Conservation (phyloP, 2,797 vertebrate genomes). For the Pelobates cultripes region DNA sequence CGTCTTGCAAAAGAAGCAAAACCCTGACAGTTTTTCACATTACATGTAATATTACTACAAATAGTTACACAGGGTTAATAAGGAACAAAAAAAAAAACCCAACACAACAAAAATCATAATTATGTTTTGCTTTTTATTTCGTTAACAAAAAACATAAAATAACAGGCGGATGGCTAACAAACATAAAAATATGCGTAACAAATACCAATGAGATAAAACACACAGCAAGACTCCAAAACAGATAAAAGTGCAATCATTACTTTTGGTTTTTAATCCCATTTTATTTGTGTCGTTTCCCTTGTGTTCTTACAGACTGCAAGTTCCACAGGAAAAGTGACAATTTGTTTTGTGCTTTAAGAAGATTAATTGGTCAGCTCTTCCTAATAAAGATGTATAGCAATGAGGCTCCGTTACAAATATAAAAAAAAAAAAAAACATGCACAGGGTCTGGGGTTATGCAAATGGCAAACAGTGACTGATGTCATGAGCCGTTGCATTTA, state of each 20-base stretch:
- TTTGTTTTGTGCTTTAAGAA: conserved; percentile 83
- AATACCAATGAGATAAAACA: conserved; percentile 30
- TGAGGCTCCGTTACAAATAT: conserved; percentile 31
- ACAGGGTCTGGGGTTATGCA: conserved; percentile 66
- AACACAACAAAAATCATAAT: no score
- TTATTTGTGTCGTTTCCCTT: conserved; percentile 20
- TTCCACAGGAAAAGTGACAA: conserved; percentile 73
- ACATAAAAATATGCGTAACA: conserved; percentile 20
- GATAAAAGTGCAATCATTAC: conserved; percentile 48
- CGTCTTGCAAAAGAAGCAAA: no score
- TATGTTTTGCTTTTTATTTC: no score
- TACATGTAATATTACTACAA: no score
- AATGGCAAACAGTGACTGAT: conserved; percentile 75
- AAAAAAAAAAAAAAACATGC: neutral
- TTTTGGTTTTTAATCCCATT: conserved; percentile 27
- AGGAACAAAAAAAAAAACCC: no score
- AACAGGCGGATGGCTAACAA: neutral
- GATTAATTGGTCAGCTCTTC: conserved; percentile 81
- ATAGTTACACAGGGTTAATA: no score
- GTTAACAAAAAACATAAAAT: neutral
- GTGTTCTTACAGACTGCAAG: conserved; percentile 4
- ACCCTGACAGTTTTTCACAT: no score
- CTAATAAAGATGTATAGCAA: conserved; percentile 82
- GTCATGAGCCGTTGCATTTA: conserved; percentile 26
- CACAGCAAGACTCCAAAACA: conserved; percentile 17